Conservation (phyloP, 1,140 invertebrate species). For the Lucilia sericata region DNA sequence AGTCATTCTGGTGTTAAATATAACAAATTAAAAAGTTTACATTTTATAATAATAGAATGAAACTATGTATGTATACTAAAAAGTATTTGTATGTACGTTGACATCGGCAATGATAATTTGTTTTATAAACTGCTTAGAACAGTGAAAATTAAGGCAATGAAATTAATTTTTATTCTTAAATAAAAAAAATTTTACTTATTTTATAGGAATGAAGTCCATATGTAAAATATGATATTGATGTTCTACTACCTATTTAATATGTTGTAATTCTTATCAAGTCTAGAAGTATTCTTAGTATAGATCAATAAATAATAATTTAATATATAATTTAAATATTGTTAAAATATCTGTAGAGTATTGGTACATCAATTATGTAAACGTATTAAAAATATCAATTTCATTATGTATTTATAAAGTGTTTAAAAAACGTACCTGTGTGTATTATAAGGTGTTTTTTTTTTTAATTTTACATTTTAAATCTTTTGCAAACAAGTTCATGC, state of each 20-base stretch:
- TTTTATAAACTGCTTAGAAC: too few relatives aligned
- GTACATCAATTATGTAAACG: not conserved
- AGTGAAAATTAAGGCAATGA: too few relatives aligned
- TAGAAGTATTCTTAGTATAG: not conserved
- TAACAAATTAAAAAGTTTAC: too few relatives aligned
- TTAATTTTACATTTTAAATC: not conserved
- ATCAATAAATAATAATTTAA: not conserved
- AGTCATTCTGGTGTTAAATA: too few relatives aligned
- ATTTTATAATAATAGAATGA: too few relatives aligned
- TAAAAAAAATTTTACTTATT: not conserved
- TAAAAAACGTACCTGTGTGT: constrained; percentile 20
- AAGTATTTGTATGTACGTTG: too few relatives aligned
- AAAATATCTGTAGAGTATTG: not conserved
- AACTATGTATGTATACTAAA: too few relatives aligned
- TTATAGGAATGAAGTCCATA: not conserved
- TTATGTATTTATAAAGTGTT: not conserved
- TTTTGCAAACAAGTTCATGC: constrained; percentile 4
- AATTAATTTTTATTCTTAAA: too few relatives aligned
- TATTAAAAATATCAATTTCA: not conserved
- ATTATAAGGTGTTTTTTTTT: not conserved
- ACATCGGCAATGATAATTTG: too few relatives aligned
- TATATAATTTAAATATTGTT: not conserved
- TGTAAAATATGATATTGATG: not conserved
- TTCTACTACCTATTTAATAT: not conserved
- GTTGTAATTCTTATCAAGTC: not conserved